Evolutionary conservation across 2,888 invertebrate genomes (phyloP), one percentile per base, ranked within the genome.

Genomic region (Apotomis turbidana): DNA sequence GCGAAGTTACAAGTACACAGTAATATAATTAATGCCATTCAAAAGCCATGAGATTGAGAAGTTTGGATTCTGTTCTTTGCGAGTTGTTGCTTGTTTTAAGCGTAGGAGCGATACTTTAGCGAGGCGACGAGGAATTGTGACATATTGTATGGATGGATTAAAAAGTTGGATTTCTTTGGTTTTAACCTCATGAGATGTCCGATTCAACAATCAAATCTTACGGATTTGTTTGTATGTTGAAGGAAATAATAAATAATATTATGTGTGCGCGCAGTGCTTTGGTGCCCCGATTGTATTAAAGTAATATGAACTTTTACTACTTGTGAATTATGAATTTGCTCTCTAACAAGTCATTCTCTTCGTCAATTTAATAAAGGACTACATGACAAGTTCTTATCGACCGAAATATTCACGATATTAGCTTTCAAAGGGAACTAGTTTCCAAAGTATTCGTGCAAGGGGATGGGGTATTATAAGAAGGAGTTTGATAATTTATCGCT

Each of bases 401-500:
- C 41, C 67, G 9, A 71, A 55, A 55, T 71, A 55, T 71, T 71
- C 66, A 55, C 60, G 55, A 71, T 60, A 71, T 71, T 55, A 66
- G 49, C 54, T 67, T 66, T 55, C 66, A 71, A 71, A 67, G 71
- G 60, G 15, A 62, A 49, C 60, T 51, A 67, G 71, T 67, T 66
- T 4, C 8, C 27, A n/a, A 71, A 71, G 66, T 66, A 71, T 71
- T 71, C 60, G 12, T 59, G 49, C 60, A 55, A 54, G 59, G 66
- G 9, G 49, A 5, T 41, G 54, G 38, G 27, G 49, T 49, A 9
- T 36, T 54, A 54, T 54, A 57, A 57, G 9, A 6, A 58, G 41
- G 60, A 60, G 66, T 15, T 67, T 41, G 55, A 71, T 71, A 71
- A 71, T 71, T 66, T 71, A 67, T 60, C 9, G 49, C n/a, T 38